A percentile compares a stretch with the other conserved stretches of the same genome.
phyloP scores from a whole-genome alignment of 1,140 invertebrate genomes.

The Dysdera silvatica region DNA sequence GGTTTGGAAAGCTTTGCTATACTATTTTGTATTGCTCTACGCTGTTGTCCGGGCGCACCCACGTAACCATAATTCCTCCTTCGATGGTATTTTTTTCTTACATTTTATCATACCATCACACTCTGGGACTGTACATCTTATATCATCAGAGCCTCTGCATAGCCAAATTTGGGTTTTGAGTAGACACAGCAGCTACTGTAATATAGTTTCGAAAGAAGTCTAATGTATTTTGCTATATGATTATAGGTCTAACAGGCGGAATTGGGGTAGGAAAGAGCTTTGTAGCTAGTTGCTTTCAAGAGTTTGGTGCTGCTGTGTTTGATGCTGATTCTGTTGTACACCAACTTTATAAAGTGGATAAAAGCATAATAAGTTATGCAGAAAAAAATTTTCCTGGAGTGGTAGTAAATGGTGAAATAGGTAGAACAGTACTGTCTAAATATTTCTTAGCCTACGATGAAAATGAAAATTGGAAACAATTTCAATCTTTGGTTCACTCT shows the following conservation, averaged over 20 bases:
- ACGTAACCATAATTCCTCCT: too few relatives aligned
- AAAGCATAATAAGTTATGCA: neutral
- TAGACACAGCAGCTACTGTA: neutral
- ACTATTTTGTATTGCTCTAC: too few relatives aligned
- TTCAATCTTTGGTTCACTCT: neutral
- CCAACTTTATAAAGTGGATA: slow-evolving; percentile 10
- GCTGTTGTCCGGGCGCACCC: too few relatives aligned
- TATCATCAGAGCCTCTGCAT: slow-evolving; percentile 1
- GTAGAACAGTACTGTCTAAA: slow-evolving; percentile 9
- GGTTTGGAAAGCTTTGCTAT: too few relatives aligned
- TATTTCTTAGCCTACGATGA: slow-evolving; percentile 10
- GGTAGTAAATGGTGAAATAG: slow-evolving; percentile 14
- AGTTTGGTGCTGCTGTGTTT: slow-evolving; percentile 8
- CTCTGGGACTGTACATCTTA: too few relatives aligned
- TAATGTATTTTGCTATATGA: neutral
- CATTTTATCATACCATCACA: too few relatives aligned
- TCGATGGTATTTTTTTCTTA: too few relatives aligned
- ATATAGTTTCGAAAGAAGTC: too few relatives aligned
- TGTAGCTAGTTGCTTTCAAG: slow-evolving; percentile 7
- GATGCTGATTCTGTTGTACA: slow-evolving; percentile 9
- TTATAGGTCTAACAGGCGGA: neutral
- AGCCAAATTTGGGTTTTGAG: too few relatives aligned
- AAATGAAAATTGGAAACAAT: neutral
- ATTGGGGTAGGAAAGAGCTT: slow-evolving; percentile 3
- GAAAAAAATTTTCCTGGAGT: slow-evolving; percentile 4